phyloP scores from a whole-genome alignment of 2,888 invertebrate species.

The Diaphora mendica region DNA sequence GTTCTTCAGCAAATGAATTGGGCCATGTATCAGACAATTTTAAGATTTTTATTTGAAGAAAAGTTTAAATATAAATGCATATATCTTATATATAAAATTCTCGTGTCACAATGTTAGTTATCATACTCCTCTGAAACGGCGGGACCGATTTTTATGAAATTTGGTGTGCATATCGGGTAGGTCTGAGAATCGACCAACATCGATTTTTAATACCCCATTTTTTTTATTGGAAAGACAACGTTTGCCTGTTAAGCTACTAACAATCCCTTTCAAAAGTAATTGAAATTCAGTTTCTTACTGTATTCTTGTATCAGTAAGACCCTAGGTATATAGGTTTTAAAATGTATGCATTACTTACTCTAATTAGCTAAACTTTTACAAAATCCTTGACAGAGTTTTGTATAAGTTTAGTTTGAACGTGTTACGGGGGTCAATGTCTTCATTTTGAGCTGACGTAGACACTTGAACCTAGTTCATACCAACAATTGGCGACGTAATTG shows the following conservation, averaged over 20 bases:
- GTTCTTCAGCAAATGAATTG: not conserved
- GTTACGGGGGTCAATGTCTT: not conserved
- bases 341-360: not conserved
- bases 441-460: not conserved
- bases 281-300: not conserved
- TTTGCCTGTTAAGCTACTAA: too few species aligned
- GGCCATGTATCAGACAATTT: not conserved
- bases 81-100: too few species aligned
- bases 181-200: too few species aligned
- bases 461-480: not conserved
- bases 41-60: not conserved
- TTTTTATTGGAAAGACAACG: too few species aligned
- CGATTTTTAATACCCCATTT: too few species aligned
- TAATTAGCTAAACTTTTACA: not conserved
- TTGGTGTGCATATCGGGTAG: too few species aligned
- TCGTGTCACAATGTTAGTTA: too few species aligned
- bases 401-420: not conserved
- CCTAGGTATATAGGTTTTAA: too few species aligned
- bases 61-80: not conserved
- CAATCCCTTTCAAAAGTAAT: not conserved
- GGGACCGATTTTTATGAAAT: too few species aligned
- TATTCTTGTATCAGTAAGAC: too few species aligned
- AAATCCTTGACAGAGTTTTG: not conserved
- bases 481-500: not conserved
- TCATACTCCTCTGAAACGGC: too few species aligned